A percentile compares a stretch with the other conserved stretches of the same genome.
These are phyloP conservation scores for Nannoperca australis DNA, from an alignment of 2,797 vertebrate genomes.

Conservation along the genomic window DNA sequence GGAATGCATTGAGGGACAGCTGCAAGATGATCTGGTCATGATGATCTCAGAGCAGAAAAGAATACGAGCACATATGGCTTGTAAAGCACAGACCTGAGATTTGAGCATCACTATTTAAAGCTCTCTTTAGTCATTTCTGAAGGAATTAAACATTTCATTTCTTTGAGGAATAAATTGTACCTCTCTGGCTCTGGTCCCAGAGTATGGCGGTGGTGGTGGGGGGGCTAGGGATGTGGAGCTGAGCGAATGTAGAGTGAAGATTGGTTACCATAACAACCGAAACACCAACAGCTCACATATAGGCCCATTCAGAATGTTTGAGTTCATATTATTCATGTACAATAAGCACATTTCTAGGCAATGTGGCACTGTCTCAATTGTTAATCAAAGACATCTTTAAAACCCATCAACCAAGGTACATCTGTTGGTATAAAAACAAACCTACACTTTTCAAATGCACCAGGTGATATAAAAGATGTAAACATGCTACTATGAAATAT, in stretches of 20 bases:
- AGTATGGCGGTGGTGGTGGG: conserved; percentile 12
- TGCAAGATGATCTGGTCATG: conserved; percentile 53
- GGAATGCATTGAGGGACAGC: conserved; percentile 58
- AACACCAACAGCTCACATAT: conserved; percentile 13
- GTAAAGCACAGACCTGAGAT: conserved; percentile 51
- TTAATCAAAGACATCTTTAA: neutral
- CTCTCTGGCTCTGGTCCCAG: conserved; percentile 49
- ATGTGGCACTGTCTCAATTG: neutral
- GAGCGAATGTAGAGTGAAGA: conserved; percentile 21
- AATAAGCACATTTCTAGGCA: neutral
- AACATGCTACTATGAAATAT: neutral
- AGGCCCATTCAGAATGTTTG: neutral
- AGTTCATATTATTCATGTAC: neutral
- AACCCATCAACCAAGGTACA: neutral
- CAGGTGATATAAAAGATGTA: neutral
- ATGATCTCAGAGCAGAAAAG: conserved; percentile 54
- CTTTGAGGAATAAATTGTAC: conserved; percentile 19
- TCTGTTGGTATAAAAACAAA: neutral
- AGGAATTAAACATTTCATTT: conserved; percentile 21
- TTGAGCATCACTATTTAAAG: conserved; percentile 38
- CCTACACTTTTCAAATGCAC: neutral
- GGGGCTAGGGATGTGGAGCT: conserved; percentile 7
- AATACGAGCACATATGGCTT: conserved; percentile 52
- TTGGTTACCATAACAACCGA: conserved; percentile 37
- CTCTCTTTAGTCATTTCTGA: conserved; percentile 37